Evolutionary conservation across 2,113 vertebrate genomes (phyloP).

Genomic region (Phylloscopus trochilus): DNA sequence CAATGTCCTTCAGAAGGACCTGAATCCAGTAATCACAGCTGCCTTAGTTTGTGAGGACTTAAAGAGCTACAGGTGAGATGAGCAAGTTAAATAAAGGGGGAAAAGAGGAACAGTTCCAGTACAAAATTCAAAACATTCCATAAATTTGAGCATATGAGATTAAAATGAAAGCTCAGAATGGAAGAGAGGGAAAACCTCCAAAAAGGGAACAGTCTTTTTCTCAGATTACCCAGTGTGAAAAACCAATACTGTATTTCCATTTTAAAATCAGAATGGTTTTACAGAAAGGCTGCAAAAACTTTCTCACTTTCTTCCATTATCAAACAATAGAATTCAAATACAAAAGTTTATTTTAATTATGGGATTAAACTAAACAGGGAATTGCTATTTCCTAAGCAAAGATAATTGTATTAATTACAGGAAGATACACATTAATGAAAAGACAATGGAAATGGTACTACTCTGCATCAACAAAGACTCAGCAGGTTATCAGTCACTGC

Average conservation of each 20-base stretch:
- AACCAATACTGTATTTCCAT: not conserved
- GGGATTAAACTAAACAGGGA: not conserved
- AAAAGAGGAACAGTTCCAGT: not conserved
- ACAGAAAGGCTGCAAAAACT: not conserved
- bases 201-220: not conserved
- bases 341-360: not conserved
- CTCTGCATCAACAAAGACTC: not conserved
- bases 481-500: not conserved
- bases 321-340: not conserved
- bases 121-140: not conserved
- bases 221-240: not conserved
- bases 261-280: not conserved
- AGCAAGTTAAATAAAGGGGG: not conserved
- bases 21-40: not conserved
- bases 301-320: not conserved
- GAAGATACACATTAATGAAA: not conserved
- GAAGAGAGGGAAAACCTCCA: not conserved
- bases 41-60: not conserved
- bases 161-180: not conserved
- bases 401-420: not conserved
- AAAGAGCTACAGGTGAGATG: not conserved
- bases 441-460: not conserved
- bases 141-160: not conserved
- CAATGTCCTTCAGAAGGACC: not conserved
- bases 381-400: not conserved